A percentile compares a stretch with the other conserved stretches of the same genome.
Evolutionary conservation across 2,113 vertebrate species (phyloP).

Genomic region (Turnix velox): DNA sequence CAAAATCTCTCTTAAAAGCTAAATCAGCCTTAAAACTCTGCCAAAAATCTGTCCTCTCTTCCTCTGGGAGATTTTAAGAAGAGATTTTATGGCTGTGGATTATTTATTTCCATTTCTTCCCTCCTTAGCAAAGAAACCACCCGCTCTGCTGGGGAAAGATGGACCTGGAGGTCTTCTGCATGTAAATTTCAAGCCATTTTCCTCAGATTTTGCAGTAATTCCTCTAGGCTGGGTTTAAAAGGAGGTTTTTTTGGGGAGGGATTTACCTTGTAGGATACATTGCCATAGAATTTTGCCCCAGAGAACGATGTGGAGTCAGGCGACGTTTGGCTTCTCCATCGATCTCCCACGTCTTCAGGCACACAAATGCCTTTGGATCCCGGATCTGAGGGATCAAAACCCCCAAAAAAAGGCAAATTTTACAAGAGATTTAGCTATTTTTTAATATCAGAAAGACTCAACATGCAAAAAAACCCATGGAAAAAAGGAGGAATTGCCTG

Average conservation of each 20-base stretch:
- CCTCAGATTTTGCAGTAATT: not conserved
- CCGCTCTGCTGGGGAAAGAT: no score
- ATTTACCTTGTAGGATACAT: constrained; percentile 46
- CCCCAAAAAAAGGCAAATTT: no score
- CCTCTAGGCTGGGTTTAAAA: not conserved
- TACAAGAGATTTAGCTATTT: rapidly evolving
- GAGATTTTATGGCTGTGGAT: not conserved
- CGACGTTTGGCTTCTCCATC: constrained; percentile 17
- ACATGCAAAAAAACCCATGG: rapidly evolving
- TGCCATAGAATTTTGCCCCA: not conserved
- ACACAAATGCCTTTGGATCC: not conserved
- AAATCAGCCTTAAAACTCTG: not conserved
- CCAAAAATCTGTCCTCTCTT: not conserved
- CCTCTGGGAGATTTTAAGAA: not conserved
- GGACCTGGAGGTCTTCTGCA: no score
- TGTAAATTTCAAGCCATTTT: not conserved
- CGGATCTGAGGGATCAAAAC: not conserved
- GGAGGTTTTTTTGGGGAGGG: not conserved
- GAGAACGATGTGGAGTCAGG: not conserved
- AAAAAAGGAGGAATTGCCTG: rapidly evolving
- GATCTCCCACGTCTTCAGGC: not conserved
- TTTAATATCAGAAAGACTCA: rapidly evolving
- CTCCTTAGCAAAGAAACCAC: no score
- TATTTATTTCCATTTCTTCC: no score
- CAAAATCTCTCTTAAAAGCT: not conserved